Evolutionary conservation across 2,888 invertebrate genomes (phyloP).

Genomic region (Crossocerus cetratus): DNA sequence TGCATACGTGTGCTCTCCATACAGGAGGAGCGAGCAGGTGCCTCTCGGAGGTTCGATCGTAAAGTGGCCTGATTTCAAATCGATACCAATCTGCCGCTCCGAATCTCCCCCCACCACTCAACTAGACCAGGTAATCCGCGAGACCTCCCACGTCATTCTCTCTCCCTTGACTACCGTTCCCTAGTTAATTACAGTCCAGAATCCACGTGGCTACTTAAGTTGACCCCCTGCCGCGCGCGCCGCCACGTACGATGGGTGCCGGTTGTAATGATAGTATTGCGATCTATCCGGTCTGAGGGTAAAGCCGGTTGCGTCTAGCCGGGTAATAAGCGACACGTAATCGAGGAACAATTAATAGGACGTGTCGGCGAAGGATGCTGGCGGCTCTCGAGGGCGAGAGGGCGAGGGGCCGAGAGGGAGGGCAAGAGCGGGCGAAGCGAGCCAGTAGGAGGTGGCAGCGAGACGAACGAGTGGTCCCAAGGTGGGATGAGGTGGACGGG

Average conservation of each 20-base stretch:
- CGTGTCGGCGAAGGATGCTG: conserved; percentile 5
- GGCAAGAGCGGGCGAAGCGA: too few relatives aligned
- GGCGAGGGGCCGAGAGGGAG: conserved; percentile 29
- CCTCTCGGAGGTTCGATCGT: conserved; percentile 43
- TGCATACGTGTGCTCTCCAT: conserved; percentile 13
- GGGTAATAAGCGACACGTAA: background rate
- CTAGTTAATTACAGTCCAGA: too few relatives aligned
- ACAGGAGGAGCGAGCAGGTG: conserved; percentile 48
- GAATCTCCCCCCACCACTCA: background rate
- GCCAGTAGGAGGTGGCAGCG: conserved; percentile 38
- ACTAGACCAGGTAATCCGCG: conserved; percentile 19
- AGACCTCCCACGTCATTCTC: conserved; percentile 28
- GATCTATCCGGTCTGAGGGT: too few relatives aligned
- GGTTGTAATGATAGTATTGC: too few relatives aligned
- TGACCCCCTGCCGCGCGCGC: too few relatives aligned
- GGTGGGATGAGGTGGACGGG: conserved; percentile 29
- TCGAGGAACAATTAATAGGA: background rate
- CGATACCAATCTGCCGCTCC: conserved; percentile 25
- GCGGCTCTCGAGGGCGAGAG: background rate
- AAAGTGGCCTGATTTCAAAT: conserved; percentile 37
- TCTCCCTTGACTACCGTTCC: background rate
- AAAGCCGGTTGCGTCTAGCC: background rate
- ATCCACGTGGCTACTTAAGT: too few relatives aligned
- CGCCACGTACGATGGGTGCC: too few relatives aligned
- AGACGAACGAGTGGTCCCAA: conserved; percentile 44